Evolutionary conservation across 1,140 invertebrate species (phyloP).

Genomic region (Scaptomyza hsui): DNA sequence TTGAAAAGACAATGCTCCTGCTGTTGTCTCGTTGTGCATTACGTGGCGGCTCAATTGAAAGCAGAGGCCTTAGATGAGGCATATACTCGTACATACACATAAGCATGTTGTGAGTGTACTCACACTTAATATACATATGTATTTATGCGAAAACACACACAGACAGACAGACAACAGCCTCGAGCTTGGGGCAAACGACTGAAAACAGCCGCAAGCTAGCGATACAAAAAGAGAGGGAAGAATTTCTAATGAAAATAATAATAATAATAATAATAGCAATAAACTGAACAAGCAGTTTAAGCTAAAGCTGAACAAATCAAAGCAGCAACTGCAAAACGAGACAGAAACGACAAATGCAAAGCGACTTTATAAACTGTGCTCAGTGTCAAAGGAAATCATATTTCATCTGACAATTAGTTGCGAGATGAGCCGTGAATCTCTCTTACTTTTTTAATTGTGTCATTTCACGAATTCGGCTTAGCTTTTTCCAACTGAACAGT

Average conservation of each 20-base stretch:
- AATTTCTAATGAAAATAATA: conserved; percentile 13
- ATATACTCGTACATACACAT: conserved; percentile 5
- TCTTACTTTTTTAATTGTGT: conserved; percentile 51
- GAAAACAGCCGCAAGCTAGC: background rate
- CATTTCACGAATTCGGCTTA: conserved; percentile 1
- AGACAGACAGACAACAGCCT: background rate
- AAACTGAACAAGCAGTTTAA: background rate
- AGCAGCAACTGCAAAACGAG: conserved; percentile 15
- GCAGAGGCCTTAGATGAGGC: conserved; percentile 7
- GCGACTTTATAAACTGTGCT: conserved; percentile 42
- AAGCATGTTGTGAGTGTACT: background rate
- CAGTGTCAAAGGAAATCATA: conserved; percentile 80
- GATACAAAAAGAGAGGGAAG: background rate
- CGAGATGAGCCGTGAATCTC: conserved; percentile 35
- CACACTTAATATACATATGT: conserved; percentile 7
- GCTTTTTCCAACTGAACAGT: background rate
- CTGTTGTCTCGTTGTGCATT: background rate
- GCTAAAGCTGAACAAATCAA: conserved; percentile 23
- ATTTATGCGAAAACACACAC: background rate
- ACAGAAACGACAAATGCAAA: no score
- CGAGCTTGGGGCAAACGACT: background rate
- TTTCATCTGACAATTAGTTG: conserved; percentile 72
- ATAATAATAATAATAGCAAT: conserved; percentile 28
- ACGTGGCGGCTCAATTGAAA: conserved; percentile 33
- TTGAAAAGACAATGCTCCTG: conserved; percentile 9